Evolutionary conservation across 2,797 vertebrate genomes (phyloP), one percentile per base, ranked within the genome.

Genomic region (Microcaecilia unicolor): DNA sequence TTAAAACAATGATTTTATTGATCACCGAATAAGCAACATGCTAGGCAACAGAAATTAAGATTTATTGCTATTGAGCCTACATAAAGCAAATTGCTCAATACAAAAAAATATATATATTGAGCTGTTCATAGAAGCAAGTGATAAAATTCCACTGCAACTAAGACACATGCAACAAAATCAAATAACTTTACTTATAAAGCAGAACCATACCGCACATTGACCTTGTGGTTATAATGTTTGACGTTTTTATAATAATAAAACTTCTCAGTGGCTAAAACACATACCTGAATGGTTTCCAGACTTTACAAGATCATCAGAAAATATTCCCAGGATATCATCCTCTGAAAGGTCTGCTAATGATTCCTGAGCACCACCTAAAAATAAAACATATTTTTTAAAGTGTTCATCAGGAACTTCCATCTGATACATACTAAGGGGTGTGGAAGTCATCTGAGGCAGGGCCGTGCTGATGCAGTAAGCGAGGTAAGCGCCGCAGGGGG

Each of bases 241-340:
- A 22, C 4, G 27, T 3, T 14, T 20, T n/a, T 15, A 40, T 10
- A 7, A 25, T 24, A 35, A 12, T 35, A 14, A 35, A 1, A 17
- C 3, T 31, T 11, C n/a, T 40, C 26, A 48, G 11, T 5, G 9
- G 2, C 9, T 33, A 14, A 11, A 10, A 26, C 37, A 4, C 37
- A 48, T 87, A 98, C 96, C 93, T 44, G 92, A 85, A 63, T 89
- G 89, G 78, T 86, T 81, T 48, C 84, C 81, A 67, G 91, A 85
- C 68, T 97, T 98, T 68, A 86, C 90, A 70, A 95, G 86, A 60
- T 88, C 86, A 72, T 93, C 90, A 45, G 74, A 91, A 54, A 99
- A 89, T 64, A 99, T 96, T 70, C 94, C 93, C 71, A 99, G 88
- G 72, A 99, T 91, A 78, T 99, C 96, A 60, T 92, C 90, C 74